A percentile compares a stretch with the other conserved stretches of the same genome.
Evolutionary conservation across 2,797 vertebrate genomes (phyloP).

Genomic region (Notamacropus eugenii): DNA sequence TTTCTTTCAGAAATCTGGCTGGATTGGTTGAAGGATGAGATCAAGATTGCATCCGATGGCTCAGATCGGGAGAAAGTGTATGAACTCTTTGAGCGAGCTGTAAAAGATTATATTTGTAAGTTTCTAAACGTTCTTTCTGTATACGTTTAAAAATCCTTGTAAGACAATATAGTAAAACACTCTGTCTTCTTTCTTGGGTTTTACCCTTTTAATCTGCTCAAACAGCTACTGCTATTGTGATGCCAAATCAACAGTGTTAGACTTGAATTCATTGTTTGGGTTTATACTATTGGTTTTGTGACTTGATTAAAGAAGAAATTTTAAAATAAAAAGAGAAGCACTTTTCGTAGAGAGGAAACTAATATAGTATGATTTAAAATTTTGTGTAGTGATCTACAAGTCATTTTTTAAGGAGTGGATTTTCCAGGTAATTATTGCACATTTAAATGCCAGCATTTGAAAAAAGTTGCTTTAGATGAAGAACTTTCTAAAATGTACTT

Average conservation of each 20-base stretch:
- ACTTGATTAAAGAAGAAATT: background rate
- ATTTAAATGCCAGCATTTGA: background rate
- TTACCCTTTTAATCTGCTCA: background rate
- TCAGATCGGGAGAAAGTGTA: slow-evolving; percentile 92
- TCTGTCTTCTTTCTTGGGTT: background rate
- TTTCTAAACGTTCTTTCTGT: background rate
- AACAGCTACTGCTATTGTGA: background rate
- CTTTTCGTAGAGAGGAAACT: background rate
- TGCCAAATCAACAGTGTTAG: rapidly evolving
- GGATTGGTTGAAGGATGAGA: slow-evolving; percentile 98
- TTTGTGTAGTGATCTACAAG: background rate
- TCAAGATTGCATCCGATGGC: slow-evolving; percentile 90
- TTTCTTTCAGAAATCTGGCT: slow-evolving; percentile 93
- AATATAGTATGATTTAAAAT: background rate
- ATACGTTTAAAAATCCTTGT: background rate
- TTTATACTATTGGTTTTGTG: background rate
- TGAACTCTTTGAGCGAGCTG: slow-evolving; percentile 94
- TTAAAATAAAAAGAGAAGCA: slow-evolving; percentile 6
- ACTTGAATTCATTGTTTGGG: background rate
- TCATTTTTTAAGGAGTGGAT: background rate
- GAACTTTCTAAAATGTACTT: background rate
- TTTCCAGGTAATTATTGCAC: slow-evolving; percentile 15
- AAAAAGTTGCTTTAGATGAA: background rate
- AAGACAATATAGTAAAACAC: rapidly evolving
- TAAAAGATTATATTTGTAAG: slow-evolving; percentile 98